Evolutionary conservation across 2,113 vertebrate species (phyloP), one percentile per base, ranked within the genome.

Genomic region (Urocynchramus pylzowi): DNA sequence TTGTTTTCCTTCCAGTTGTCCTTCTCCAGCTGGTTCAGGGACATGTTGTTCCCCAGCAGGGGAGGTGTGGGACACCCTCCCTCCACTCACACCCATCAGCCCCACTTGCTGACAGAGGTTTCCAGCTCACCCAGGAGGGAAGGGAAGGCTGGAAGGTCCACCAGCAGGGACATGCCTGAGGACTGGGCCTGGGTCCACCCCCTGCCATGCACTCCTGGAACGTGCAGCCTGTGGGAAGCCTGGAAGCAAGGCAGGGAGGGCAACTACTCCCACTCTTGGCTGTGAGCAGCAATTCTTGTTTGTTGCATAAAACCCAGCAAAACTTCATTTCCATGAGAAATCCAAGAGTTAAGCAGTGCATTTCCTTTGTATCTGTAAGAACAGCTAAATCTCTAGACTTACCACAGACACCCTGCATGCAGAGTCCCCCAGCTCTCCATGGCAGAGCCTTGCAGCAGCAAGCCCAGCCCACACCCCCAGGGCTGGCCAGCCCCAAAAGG

Each of bases 61-160:
- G 49, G 30, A 44, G 31, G 16, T 13, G 27, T 44, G 44, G 23
- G 53, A 30, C 33, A 64, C 35, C 5, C 37, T 68, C 14, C 3
- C 7, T 54, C 19, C 27, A 19, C 37, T 70, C 1, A 35, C 45
- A 52, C 3, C 15, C 17, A 7, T 42, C 39, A 71, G 80, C 60
- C 33, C 35, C 6, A 1, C 37, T 15, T 0, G 0, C 42, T 54
- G 33, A 37, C 53, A 35, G n/a, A 27, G 24, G 37, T 44, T 31
- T 35, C 9, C 22, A 31, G 41, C 37, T 84, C 12, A 27, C 13
- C 13, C 0, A 0, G 54, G 37, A 61, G 16, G 20, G 13, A 21
- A 41, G 61, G 16, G 13, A 60, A 67, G 22, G 49, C n/a, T 59
- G 47, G 13, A 4, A 12, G 8, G n/a, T n/a, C 20, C 44, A 42